Conservation (phyloP, 1,140 invertebrate species). For the Pogonognathellus flavescens region DNA sequence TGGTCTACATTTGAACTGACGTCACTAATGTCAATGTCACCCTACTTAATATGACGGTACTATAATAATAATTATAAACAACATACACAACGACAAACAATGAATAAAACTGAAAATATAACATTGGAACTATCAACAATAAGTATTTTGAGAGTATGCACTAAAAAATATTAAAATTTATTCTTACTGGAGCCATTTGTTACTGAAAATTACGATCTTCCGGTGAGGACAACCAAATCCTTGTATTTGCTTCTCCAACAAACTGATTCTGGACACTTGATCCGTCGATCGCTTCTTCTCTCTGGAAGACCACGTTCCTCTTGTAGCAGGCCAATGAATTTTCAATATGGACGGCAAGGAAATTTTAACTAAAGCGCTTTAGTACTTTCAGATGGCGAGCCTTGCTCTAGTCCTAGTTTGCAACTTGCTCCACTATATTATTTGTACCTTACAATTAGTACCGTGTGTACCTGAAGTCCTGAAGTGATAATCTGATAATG, state of each 20-base stretch:
- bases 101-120: not conserved
- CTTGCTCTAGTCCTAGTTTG: too few relatives aligned
- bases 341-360: not conserved
- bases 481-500: too few relatives aligned
- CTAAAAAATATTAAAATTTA: not conserved
- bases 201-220: not conserved
- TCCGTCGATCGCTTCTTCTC: too few relatives aligned
- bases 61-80: not conserved
- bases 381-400: too few relatives aligned
- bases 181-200: constrained; percentile 15
- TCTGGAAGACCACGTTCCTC: not conserved
- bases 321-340: not conserved
- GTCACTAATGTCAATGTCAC: too few relatives aligned
- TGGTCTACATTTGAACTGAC: too few relatives aligned
- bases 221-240: not conserved
- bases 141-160: too few relatives aligned
- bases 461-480: too few relatives aligned
- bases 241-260: not conserved
- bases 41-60: not conserved
- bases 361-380: not conserved
- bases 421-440: too few relatives aligned
- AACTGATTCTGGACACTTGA: not conserved
- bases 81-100: too few relatives aligned
- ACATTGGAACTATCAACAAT: too few relatives aligned
- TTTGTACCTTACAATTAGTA: too few relatives aligned